Conservation (phyloP, 1,140 invertebrate species). For the Drosophila bocqueti region DNA sequence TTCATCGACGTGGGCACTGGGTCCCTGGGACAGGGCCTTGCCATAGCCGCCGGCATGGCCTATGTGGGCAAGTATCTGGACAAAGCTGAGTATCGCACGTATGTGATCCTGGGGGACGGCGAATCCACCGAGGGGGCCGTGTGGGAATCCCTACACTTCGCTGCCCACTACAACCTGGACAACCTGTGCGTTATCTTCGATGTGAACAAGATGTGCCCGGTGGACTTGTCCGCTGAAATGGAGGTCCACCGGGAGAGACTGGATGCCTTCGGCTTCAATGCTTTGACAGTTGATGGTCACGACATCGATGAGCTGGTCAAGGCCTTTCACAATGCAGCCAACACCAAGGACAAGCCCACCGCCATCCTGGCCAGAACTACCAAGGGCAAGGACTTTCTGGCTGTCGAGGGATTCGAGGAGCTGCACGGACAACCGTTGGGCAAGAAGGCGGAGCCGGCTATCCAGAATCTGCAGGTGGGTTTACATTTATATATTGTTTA, state of each 20-base stretch:
- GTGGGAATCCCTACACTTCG: slow-evolving; percentile 99
- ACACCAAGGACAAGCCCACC: slow-evolving; percentile 93
- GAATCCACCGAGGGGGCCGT: slow-evolving; percentile 99
- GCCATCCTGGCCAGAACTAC: slow-evolving; percentile 97
- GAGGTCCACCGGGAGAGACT: slow-evolving; percentile 94
- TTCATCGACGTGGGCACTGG: slow-evolving; percentile 99
- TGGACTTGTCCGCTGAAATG: slow-evolving; percentile 95
- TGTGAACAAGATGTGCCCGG: slow-evolving; percentile 98
- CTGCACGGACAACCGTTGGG: slow-evolving; percentile 99
- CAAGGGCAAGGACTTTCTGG: slow-evolving; percentile 95
- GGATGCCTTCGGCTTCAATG: slow-evolving; percentile 96
- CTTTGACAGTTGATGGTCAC: slow-evolving; percentile 98
- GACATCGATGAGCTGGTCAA: slow-evolving; percentile 95
- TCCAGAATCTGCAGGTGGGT: slow-evolving; percentile 91
- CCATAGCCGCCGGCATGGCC: slow-evolving; percentile 98
- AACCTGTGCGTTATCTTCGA: slow-evolving; percentile 99
- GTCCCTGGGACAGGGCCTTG: slow-evolving; percentile 98
- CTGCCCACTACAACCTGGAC: slow-evolving; percentile 97
- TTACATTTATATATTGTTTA: slow-evolving; percentile 71
- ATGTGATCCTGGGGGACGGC: slow-evolving; percentile 98
- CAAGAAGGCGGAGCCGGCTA: slow-evolving; percentile 90
- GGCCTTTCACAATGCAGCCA: slow-evolving; percentile 93
- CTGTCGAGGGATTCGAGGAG: slow-evolving; percentile 96
- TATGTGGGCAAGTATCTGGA: slow-evolving; percentile 99
- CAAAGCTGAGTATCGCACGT: slow-evolving; percentile 96